phyloP scores from a whole-genome alignment of 2,113 vertebrate species.

The Trochalopteron elliotii region DNA sequence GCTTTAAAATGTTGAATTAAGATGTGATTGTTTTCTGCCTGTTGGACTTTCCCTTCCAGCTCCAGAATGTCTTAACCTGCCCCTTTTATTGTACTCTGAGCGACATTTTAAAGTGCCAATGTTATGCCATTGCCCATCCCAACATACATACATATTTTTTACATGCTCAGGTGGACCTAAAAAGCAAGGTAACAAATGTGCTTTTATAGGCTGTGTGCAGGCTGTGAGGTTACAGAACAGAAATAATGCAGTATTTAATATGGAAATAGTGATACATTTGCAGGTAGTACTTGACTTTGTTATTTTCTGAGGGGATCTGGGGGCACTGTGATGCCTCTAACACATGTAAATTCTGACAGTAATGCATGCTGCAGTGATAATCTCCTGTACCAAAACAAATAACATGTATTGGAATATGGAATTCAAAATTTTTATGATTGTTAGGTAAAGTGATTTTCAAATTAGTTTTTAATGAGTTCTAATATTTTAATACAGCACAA shows the following conservation, averaged over 20 bases:
- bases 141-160: background rate
- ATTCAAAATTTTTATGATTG: conserved; percentile 47
- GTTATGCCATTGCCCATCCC: background rate
- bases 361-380: background rate
- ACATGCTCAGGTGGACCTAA: background rate
- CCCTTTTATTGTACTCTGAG: background rate
- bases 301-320: background rate
- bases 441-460: conserved; percentile 70
- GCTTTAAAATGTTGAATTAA: conserved; percentile 6
- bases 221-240: background rate
- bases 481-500: conserved; percentile 73
- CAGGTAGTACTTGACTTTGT: background rate
- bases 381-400: conserved; percentile 32
- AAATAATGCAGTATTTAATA: conserved; percentile 7
- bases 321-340: background rate
- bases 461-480: conserved; percentile 81
- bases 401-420: conserved; percentile 22
- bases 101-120: background rate
- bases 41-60: background rate
- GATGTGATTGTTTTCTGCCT: conserved; percentile 11
- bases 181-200: background rate
- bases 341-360: background rate
- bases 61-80: background rate
- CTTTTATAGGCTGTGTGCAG: background rate
- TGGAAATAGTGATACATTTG: background rate